These are phyloP conservation scores for Chalcosyrphus nemorum DNA, from an alignment of 2,888 invertebrate genomes.

Conservation along the genomic window DNA sequence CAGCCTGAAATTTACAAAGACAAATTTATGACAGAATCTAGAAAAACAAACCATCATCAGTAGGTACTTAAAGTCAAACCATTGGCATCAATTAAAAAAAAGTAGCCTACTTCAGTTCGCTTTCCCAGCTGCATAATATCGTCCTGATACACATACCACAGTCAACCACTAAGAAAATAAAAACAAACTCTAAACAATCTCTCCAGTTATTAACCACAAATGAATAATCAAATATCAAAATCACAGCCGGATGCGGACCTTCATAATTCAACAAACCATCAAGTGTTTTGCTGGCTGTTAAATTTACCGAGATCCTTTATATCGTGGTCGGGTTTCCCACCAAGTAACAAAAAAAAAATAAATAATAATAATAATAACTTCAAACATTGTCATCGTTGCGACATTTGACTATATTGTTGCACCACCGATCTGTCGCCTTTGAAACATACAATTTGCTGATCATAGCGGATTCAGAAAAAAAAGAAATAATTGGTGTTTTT, in stretches of 20 bases:
- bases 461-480: neutral
- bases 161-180: neutral
- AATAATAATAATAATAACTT: neutral
- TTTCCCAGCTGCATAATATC: too few relatives aligned
- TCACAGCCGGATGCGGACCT: conserved; percentile 15
- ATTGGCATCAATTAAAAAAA: too few relatives aligned
- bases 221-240: neutral
- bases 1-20: too few relatives aligned
- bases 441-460: neutral
- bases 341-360: too few relatives aligned
- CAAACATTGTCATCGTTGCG: neutral
- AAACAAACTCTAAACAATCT: neutral
- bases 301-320: neutral
- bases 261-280: conserved; percentile 25
- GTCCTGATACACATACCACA: neutral
- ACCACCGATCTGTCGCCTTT: neutral
- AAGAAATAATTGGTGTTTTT: neutral
- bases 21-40: too few relatives aligned
- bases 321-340: conserved; percentile 3
- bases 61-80: too few relatives aligned
- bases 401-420: conserved; percentile 8
- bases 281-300: neutral
- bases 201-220: neutral
- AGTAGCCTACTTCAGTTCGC: too few relatives aligned
- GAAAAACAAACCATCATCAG: too few relatives aligned